Base-by-base conservation (phyloP, 2,888 invertebrate species). In the Apeira syringaria region DNA sequence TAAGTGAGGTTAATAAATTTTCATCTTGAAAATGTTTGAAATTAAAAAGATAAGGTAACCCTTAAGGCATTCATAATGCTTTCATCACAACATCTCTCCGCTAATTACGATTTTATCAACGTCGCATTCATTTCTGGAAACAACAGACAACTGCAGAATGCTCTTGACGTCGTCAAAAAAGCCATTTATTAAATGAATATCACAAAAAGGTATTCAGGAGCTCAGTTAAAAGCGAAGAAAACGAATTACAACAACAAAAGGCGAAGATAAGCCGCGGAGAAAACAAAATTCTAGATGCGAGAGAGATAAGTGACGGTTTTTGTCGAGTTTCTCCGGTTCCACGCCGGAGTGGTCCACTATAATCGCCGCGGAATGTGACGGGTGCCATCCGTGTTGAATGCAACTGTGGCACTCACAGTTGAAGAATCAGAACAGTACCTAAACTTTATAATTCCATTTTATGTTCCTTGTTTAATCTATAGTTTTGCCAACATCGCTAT, bases 221-320 rank as follows among this genome's bases (percentile, higher is more conserved):
- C 50, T 51, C 47, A 41, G 53, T 53, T 55, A 53, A 52, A 62
- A 66, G 61, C 53, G 56, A 46, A 48, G 61, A 65, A 68, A 74
- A 65, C 61, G 68, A 65, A 68, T 66, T 60, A 68, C 60, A 60
- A 59, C 64, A 62, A 68, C 67, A 58, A 68, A 61, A 62, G 60
- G 57, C 52, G 46, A 24, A 64, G 74, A 72, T 73, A 75, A 75
- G 73, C 70, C 50, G 52, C 43, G 47, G 59, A 59, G 61, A 66
- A 73, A 70, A 75, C 69, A 71, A 44, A 27, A 46, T 34, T 65
- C 64, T 59, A 61, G 68, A 71, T 68, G 59, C 60, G 47, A 53
- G 30, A 28, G 41, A 62, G 69, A 70, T 68, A 67, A 59, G 45
- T 27, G 52, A 48, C 31, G 51, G 52, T 59, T 66, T 68, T 63